phyloP scores from a whole-genome alignment of 2,888 invertebrate genomes.

The Sicus ferrugineus region DNA sequence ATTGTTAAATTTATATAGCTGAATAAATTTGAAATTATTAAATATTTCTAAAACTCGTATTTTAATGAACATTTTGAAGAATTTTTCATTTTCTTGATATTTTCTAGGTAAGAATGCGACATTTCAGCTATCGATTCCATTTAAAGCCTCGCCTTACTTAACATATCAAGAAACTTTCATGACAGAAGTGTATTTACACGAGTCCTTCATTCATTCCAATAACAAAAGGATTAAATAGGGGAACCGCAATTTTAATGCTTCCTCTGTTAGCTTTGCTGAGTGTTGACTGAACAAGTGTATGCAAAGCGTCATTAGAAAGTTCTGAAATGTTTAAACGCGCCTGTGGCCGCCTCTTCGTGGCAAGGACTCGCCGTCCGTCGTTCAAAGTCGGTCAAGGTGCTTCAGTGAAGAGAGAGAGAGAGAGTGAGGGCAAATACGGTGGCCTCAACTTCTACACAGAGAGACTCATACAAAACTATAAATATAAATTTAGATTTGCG shows the following conservation, averaged over 20 bases:
- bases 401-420: neutral
- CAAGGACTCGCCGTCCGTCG: neutral
- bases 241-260: neutral
- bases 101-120: no score
- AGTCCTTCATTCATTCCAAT: neutral
- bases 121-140: no score
- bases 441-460: neutral
- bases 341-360: neutral
- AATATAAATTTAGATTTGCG: neutral
- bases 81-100: no score
- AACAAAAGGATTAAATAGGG: neutral
- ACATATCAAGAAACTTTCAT: no score
- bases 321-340: no score
- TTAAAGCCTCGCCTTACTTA: no score
- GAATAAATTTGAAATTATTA: no score
- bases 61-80: no score
- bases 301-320: neutral
- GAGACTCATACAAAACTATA: neutral
- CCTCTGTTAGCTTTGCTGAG: neutral
- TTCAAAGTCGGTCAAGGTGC: neutral
- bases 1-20: no score
- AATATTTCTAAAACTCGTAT: no score
- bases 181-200: no score
- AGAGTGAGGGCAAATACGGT: neutral
- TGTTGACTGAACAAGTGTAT: no score